Evolutionary conservation across 1,140 invertebrate species (phyloP), one percentile per base, ranked within the genome.

Genomic region (Sarcophaga bullata): DNA sequence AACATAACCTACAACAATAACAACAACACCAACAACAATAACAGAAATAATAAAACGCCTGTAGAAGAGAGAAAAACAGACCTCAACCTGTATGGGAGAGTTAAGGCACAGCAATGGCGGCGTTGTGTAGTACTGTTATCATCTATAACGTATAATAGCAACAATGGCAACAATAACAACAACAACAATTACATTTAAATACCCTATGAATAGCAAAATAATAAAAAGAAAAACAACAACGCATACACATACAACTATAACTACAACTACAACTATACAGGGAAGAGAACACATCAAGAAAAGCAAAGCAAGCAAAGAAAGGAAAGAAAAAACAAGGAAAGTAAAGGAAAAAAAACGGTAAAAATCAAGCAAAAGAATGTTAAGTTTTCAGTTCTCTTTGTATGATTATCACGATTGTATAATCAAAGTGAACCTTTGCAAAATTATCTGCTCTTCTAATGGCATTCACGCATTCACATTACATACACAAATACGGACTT

Each of bases 371-470:
- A 58, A 58, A 13, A n/a, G 54, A 68, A 68, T 37, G 4, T 19
- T 19, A 68, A 68, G 62, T 68, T 68, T 19, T 19, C n/a, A 19
- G 17, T 68, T 68, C n/a, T 19, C 19, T 68, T 68, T 68, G 62
- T 68, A 7, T 68, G 17, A 68, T 68, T 68, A 68, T 68, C 62
- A 68, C 62, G 62, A 68, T 68, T 68, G 62, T 68, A 25, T 68
- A 68, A 68, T 19, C 62, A 19, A 68, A 25, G 19, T 37, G 62
- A 68, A 68, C 62, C 62, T 68, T 68, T 19, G 17, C 10, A 68
- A 68, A 19, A 58, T 58, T 37, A 37, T 37, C 25, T 37, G 1
- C 25, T 37, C 25, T 37, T 37, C 25, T 37, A 37, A 37, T 37
- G 25, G 25, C 25, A 37, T 37, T 37, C 25, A 37, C 25, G 25